Evolutionary conservation across 1,140 invertebrate genomes (phyloP).

Genomic region (Parapsyche elsis): DNA sequence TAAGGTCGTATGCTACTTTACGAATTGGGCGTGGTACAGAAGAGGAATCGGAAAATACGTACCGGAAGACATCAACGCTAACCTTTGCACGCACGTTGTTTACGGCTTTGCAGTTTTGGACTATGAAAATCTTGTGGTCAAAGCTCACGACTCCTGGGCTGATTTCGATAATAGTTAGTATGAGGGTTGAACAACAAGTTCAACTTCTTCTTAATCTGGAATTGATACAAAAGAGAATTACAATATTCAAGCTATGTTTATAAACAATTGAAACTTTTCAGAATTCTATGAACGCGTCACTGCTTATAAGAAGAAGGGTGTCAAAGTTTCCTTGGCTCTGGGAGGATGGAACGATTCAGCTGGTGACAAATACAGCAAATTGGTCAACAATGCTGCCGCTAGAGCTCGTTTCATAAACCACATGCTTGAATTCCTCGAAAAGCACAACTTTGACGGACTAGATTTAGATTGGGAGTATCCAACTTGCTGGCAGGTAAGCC

Average conservation of each 20-base stretch:
- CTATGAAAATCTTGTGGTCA: slow-evolving; percentile 78
- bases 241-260: neutral
- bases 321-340: slow-evolving; percentile 85
- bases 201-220: neutral
- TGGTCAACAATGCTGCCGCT: slow-evolving; percentile 80
- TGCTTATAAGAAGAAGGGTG: slow-evolving; percentile 79
- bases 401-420: slow-evolving; percentile 79
- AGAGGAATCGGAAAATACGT: slow-evolving; percentile 82
- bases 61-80: slow-evolving; percentile 86
- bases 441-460: slow-evolving; percentile 87
- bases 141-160: slow-evolving; percentile 89
- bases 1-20: slow-evolving; percentile 91
- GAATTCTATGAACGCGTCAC: slow-evolving; percentile 87
- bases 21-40: slow-evolving; percentile 95
- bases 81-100: slow-evolving; percentile 90
- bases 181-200: neutral
- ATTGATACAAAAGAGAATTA: neutral
- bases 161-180: slow-evolving; percentile 85
- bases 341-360: slow-evolving; percentile 93
- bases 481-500: slow-evolving; percentile 82
- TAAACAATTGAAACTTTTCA: slow-evolving; percentile 57
- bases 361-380: slow-evolving; percentile 85
- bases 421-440: slow-evolving; percentile 79
- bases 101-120: slow-evolving; percentile 93
- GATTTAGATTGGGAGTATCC: slow-evolving; percentile 95